These are phyloP conservation scores for Drosophila melanica DNA, from an alignment of 1,140 invertebrate species.

Conservation along the genomic window DNA sequence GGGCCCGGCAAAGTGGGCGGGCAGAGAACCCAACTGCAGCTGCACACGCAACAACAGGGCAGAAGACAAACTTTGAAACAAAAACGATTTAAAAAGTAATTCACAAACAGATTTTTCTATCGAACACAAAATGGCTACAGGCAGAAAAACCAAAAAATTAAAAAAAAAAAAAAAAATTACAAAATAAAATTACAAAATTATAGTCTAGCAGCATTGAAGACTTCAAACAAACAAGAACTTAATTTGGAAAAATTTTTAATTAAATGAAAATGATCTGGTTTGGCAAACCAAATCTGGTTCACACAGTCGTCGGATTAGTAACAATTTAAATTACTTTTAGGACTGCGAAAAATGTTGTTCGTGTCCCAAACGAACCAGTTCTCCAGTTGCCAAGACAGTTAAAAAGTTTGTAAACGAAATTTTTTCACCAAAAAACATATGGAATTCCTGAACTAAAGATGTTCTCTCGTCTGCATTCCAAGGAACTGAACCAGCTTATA, in stretches of 20 bases:
- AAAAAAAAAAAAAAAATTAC: too few relatives aligned
- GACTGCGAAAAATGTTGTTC: too few relatives aligned
- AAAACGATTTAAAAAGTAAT: constrained; percentile 79
- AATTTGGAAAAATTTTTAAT: background rate
- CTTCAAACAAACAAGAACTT: background rate
- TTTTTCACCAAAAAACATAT: too few relatives aligned
- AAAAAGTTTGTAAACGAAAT: too few relatives aligned
- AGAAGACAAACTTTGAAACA: constrained; percentile 61
- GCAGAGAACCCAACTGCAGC: constrained; percentile 20
- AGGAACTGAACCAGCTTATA: constrained; percentile 7
- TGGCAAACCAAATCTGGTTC: too few relatives aligned
- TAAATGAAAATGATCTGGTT: background rate
- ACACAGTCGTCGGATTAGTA: too few relatives aligned
- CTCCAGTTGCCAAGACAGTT: background rate
- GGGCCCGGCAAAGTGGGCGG: background rate
- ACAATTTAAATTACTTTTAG: too few relatives aligned
- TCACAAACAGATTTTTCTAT: constrained; percentile 67
- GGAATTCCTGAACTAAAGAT: background rate
- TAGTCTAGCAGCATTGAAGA: background rate
- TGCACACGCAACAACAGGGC: constrained; percentile 9
- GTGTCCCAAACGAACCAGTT: background rate
- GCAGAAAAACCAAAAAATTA: background rate
- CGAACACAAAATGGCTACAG: constrained; percentile 37
- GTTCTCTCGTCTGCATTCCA: background rate
- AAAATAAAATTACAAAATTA: constrained; percentile 9